phyloP scores from a whole-genome alignment of 2,113 vertebrate species.

The Neopipo cinnamomea region DNA sequence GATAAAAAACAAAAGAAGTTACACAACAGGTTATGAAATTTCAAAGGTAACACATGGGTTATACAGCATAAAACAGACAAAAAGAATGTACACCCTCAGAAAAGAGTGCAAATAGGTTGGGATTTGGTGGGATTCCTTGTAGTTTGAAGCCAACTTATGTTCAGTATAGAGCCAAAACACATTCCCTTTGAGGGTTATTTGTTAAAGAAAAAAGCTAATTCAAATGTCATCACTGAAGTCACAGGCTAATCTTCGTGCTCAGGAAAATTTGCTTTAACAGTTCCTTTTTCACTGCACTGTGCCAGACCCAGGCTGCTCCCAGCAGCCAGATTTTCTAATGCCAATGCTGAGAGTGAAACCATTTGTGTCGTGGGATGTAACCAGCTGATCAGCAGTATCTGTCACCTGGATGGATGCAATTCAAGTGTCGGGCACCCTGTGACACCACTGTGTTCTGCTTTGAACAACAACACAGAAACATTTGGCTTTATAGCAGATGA shows the following conservation, averaged over 20 bases:
- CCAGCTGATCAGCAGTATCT: background rate
- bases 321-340: background rate
- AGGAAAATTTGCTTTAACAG: background rate
- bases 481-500: background rate
- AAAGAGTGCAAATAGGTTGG: background rate
- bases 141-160: background rate
- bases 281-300: background rate
- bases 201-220: background rate
- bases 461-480: rapidly evolving
- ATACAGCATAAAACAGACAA: background rate
- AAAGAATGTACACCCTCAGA: background rate
- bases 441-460: background rate
- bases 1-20: background rate
- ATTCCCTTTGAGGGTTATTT: background rate
- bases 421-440: rapidly evolving
- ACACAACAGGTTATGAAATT: background rate
- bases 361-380: background rate
- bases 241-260: background rate
- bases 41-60: background rate
- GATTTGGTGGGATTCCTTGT: background rate
- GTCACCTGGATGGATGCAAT: background rate
- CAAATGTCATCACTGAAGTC: background rate
- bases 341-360: background rate
- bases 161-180: background rate
- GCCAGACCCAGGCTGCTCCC: background rate